Conservation (phyloP, 2,888 invertebrate genomes). For the Euzetes globulus region DNA sequence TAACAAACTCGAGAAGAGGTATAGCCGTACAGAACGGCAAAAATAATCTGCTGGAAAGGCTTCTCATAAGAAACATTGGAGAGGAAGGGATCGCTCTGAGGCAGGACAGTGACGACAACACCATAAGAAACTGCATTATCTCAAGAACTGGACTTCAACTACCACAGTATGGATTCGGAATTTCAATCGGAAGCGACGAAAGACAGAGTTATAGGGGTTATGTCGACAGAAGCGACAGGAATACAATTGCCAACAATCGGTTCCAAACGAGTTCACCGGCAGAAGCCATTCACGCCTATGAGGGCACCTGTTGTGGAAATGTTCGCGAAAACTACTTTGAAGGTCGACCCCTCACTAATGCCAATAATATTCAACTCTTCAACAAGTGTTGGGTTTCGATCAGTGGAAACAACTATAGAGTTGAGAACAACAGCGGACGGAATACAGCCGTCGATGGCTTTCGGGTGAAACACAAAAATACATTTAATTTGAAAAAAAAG, state of each 20-base stretch:
- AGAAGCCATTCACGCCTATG: neutral
- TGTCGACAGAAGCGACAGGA: constrained; percentile 7
- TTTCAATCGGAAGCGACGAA: neutral
- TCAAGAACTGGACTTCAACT: neutral
- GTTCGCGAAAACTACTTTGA: neutral
- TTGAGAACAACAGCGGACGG: constrained; percentile 1
- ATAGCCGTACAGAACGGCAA: neutral
- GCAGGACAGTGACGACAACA: constrained; percentile 8
- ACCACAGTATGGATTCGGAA: neutral
- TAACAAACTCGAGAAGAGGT: neutral
- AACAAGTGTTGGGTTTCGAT: constrained; percentile 37
- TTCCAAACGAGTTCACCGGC: neutral
- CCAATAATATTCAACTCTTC: constrained; percentile 34
- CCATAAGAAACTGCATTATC: constrained; percentile 6
- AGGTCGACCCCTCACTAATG: neutral
- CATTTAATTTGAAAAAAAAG: neutral
- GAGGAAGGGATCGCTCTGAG: neutral
- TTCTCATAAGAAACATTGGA: neutral
- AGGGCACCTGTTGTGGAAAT: constrained; percentile 11
- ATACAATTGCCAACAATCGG: neutral
- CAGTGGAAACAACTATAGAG: constrained; percentile 6
- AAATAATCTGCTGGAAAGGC: neutral
- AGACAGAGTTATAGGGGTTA: neutral
- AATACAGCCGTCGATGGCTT: constrained; percentile 9
- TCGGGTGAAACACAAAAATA: neutral